Evolutionary conservation across 1,140 invertebrate genomes (phyloP), one percentile per base, ranked within the genome.

Genomic region (Streblospio benedicti): DNA sequence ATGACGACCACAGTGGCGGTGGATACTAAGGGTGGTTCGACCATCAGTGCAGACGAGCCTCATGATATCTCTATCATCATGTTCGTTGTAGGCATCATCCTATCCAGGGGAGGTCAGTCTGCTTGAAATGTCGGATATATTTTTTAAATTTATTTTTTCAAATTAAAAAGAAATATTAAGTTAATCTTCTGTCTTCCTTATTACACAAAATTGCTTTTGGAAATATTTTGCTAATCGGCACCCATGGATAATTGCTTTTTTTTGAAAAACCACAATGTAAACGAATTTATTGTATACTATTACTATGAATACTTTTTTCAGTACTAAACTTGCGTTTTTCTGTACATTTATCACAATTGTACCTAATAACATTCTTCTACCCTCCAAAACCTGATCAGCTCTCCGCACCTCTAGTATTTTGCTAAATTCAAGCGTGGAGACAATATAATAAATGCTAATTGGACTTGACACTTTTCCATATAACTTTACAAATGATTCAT

Each of bases 71-170:
- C 60, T 6, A 61, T 61, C 25, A 35, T 61, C 9, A 12, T 61
- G 32, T 53, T 61, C 32, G 30, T 61, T 27, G 35, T 61, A 23
- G 60, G 60, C 27, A 59, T 61, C 33, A 31, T 61, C 31, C 20
- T 35, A 25, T 61, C 60, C 18, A 18, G 54, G 25, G 27, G 43
- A 27, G 58, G 58, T 60, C 18, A 57, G 56, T 41, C 6, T 4
- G 27, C 18, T 4, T 6, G 44, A 18, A 4, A 47, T 27, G 18
- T 18, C 6, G 5, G 27, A n/a, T 20, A 4, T n/a, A 4, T 52
- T 31, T 59, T 1, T 44, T 2, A 2, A 23, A 30, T n/a, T 54
- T 27, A 12, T n/a, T 54, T 54, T 31, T 9, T 54, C 31, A 23
- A n/a, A 1, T 18, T 14, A 12, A 25, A 54, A 30, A 54, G 16